Conservation (phyloP, 1,140 invertebrate genomes). For the Drosophila jambulina region DNA sequence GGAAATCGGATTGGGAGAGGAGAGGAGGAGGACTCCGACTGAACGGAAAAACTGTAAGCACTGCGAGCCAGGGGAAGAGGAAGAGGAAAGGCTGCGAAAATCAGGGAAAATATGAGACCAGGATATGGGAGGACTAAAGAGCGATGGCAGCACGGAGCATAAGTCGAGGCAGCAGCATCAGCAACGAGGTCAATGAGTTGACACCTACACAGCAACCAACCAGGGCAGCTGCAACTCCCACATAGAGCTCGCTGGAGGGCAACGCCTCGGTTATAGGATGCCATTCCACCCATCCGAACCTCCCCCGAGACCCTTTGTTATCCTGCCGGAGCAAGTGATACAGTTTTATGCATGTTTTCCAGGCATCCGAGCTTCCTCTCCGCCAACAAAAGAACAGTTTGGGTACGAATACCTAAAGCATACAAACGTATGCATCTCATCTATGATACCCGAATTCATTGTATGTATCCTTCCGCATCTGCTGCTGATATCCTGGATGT, state of each 20-base stretch:
- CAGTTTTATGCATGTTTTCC: slow-evolving; percentile 67
- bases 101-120: slow-evolving; percentile 34
- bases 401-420: slow-evolving; percentile 14
- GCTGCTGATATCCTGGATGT: slow-evolving; percentile 14
- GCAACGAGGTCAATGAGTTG: slow-evolving; percentile 65
- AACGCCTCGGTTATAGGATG: slow-evolving; percentile 34
- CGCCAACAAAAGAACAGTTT: slow-evolving; percentile 24
- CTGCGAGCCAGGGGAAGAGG: slow-evolving; percentile 3
- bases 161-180: slow-evolving; percentile 26
- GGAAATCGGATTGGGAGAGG: slow-evolving; percentile 20
- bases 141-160: slow-evolving; percentile 31
- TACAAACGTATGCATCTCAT: slow-evolving; percentile 9
- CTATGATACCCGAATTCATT: slow-evolving; percentile 16
- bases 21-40: slow-evolving; percentile 1
- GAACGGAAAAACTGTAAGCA: slow-evolving; percentile 26
- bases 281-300: slow-evolving; percentile 6
- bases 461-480: slow-evolving; percentile 27
- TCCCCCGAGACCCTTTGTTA: slow-evolving; percentile 16
- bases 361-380: slow-evolving; percentile 40
- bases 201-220: slow-evolving; percentile 46
- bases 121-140: slow-evolving; percentile 13
- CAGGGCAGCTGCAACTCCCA: slow-evolving; percentile 36
- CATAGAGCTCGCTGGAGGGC: slow-evolving; percentile 31
- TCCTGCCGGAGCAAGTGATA: slow-evolving; percentile 55
- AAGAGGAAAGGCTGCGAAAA: slow-evolving; percentile 20